phyloP scores from a whole-genome alignment of 2,797 vertebrate genomes.

The Brotula barbata region DNA sequence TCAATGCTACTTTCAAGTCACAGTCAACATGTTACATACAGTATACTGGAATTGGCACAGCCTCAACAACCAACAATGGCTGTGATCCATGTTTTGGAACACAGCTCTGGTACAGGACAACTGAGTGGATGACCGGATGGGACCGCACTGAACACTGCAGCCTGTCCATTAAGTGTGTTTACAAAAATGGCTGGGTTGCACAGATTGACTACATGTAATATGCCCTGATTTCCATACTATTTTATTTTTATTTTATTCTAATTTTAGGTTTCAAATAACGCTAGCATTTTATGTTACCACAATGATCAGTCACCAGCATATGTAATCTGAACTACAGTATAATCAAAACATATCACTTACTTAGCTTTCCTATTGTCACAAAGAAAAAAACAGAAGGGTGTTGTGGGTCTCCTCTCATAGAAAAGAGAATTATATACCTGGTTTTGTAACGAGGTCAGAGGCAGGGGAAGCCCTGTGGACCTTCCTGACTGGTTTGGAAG shows the following conservation, averaged over 20 bases:
- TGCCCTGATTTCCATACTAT: too few relatives aligned
- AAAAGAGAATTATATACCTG: slow-evolving; percentile 77
- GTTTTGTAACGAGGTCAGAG: slow-evolving; percentile 81
- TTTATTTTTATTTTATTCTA: too few relatives aligned
- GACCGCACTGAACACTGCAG: too few relatives aligned
- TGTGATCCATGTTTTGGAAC: slow-evolving; percentile 23
- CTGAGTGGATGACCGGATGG: neutral
- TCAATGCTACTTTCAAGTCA: slow-evolving; percentile 17
- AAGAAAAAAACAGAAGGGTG: slow-evolving; percentile 46
- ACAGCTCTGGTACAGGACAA: neutral
- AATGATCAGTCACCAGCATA: too few relatives aligned
- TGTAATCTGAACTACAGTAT: slow-evolving; percentile 19
- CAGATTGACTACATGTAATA: too few relatives aligned
- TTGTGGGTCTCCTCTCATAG: slow-evolving; percentile 15
- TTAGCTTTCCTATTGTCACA: slow-evolving; percentile 39
- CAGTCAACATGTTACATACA: slow-evolving; percentile 46
- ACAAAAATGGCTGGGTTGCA: too few relatives aligned
- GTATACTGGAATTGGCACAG: slow-evolving; percentile 55
- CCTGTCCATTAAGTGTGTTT: too few relatives aligned
- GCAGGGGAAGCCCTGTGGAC: slow-evolving; percentile 81
- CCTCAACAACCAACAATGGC: slow-evolving; percentile 19
- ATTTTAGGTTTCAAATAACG: too few relatives aligned
- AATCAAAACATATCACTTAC: slow-evolving; percentile 33
- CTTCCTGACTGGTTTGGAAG: slow-evolving; percentile 84
- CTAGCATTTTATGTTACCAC: too few relatives aligned